Base-by-base conservation (phyloP, 2,113 vertebrate genomes). In the Sorex araneus region DNA sequence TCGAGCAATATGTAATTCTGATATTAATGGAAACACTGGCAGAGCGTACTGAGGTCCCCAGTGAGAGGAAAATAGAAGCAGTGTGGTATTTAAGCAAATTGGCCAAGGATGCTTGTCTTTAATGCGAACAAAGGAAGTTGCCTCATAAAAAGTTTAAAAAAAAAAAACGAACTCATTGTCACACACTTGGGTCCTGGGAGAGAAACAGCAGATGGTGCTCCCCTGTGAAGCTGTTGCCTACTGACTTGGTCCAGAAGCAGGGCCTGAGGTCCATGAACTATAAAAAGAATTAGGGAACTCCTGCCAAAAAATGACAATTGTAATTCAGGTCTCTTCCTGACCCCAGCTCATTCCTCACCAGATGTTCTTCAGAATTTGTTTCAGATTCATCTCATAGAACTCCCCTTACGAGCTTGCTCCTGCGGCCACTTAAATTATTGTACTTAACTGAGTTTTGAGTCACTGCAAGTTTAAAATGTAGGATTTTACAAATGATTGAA, bases 1-100 rank as follows among this genome's bases (percentile, higher is more conserved):
- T 90, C 96, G 16, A 90, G 78, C 75, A 89, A 64, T 91, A 93
- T 21, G 6, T 92, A 94, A 96, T 90, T 97, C 74, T 95, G 70
- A 96, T 97, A 96, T 89, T 93, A 96, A 94, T 82, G 70, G 97
- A 95, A 89, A 96, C 47, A 95, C 25, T n/a, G 69, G 18, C 57
- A 60, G n/a, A 50, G 77, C 15, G 90, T 95, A 84, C 23, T 74
- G 7, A 70, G 25, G 43, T 77, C 73, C 63, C 30, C 94, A 83
- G 45, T 47, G n/a, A 92, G 83, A 30, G 4, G 19, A 69, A 45
- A 40, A 60, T 30, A n/a, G 43, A 78, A 82, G 87, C 94, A 71
- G 18, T 57, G 0, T 28, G 57, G 43, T 77, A 76, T 66, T 77
- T 89, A 78, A 90, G 64, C 80, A 92, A 90, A 94, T 74, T 89